These are phyloP conservation scores for Leptinotarsa texana DNA, from an alignment of 1,140 invertebrate species.

Conservation along the genomic window DNA sequence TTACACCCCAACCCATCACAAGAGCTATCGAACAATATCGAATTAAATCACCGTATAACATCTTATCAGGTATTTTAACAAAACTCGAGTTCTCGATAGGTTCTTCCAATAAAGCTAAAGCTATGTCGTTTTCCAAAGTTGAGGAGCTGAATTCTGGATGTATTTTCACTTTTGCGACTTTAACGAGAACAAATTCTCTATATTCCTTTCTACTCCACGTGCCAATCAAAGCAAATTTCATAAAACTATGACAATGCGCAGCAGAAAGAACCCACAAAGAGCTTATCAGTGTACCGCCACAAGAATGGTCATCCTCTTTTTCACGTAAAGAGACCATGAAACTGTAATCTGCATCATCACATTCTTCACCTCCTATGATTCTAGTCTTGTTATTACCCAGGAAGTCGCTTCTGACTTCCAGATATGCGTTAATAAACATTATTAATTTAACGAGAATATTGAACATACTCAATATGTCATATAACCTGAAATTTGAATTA, in stretches of 20 bases:
- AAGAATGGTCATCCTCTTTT: neutral
- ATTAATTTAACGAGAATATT: too few species aligned
- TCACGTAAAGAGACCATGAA: neutral
- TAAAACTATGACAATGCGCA: neutral
- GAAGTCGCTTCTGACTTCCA: too few species aligned
- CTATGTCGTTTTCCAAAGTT: slow-evolving; percentile 24
- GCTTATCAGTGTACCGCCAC: neutral
- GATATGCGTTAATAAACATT: too few species aligned
- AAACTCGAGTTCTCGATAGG: neutral
- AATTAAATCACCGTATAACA: neutral
- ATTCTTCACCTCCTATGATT: slow-evolving; percentile 4
- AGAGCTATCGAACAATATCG: slow-evolving; percentile 19
- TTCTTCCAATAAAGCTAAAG: slow-evolving; percentile 17
- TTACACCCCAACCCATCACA: slow-evolving; percentile 31
- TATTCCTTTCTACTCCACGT: neutral
- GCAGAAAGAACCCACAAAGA: neutral
- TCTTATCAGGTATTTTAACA: slow-evolving; percentile 16
- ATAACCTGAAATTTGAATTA: too few species aligned
- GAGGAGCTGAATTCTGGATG: slow-evolving; percentile 14
- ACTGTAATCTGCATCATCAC: neutral
- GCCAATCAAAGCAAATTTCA: neutral
- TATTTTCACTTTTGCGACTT: neutral
- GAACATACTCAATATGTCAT: too few species aligned
- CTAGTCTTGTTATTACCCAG: too few species aligned
- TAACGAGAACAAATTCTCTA: neutral